These are phyloP conservation scores for Prenolepis imparis DNA, from an alignment of 2,888 invertebrate genomes.

Conservation along the genomic window DNA sequence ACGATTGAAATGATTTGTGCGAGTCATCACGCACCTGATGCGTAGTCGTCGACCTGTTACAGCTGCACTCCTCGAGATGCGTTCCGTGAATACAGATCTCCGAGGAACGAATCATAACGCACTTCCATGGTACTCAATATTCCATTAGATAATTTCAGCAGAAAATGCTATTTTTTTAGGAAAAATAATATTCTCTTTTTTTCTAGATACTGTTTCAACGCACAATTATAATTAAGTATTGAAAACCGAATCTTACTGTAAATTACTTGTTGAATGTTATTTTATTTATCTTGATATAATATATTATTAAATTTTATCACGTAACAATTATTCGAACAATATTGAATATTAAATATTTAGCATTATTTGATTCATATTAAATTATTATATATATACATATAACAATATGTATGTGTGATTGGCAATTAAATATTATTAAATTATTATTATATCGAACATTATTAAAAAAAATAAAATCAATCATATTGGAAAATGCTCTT, in stretches of 20 bases:
- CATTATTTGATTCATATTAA: background rate
- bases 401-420: background rate
- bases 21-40: constrained; percentile 34
- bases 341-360: background rate
- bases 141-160: background rate
- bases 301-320: background rate
- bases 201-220: background rate
- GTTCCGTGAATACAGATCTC: constrained; percentile 32
- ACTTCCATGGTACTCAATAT: background rate
- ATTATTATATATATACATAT: background rate
- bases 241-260: background rate
- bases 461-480: background rate
- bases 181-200: background rate
- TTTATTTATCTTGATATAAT: background rate
- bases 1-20: constrained; percentile 24
- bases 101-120: background rate
- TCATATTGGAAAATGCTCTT: background rate
- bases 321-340: background rate
- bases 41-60: constrained; percentile 48
- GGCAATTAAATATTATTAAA: background rate
- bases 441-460: background rate
- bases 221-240: background rate
- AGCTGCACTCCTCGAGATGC: background rate
- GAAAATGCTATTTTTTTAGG: background rate
- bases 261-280: background rate